Base-by-base conservation (phyloP, 2,888 invertebrate genomes). In the Beris chalybata region DNA sequence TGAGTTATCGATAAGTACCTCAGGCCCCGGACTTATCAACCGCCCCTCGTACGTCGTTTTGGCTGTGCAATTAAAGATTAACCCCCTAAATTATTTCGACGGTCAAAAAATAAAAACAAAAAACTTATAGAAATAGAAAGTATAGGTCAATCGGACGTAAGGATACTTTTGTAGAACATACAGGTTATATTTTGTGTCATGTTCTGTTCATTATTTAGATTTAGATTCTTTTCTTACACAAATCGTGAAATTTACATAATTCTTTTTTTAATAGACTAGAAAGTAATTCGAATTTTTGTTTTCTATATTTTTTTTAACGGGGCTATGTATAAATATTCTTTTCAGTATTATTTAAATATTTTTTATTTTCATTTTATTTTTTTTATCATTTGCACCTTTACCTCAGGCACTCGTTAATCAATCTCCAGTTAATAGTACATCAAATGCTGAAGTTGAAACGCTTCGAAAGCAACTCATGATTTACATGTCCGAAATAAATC, bases 401-500 rank as follows among this genome's bases (percentile, higher is more conserved):
- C 52, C 50, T 53, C 52, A 78, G 78, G 76, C 75, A 32, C 71
- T 77, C 72, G 73, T 75, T 5, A 76, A 78, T 69, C 70, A 75
- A 72, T 67, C 76, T 71, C 67, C 73, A 72, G 32, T 59, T 22
- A 63, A 55, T 47, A 66, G 54, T 43, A 30, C 32, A 12, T 67
- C 76, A 1, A 72, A 72, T 43, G 71, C 65, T 45, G 79, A 81
- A 76, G 77, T 81, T 73, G 78, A 78, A 70, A 76, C 76, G 30
- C 70, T 81, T 68, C 79, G 79, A 55, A 77, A 77, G 67, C 79
- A 81, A 71, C 73, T 81, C 55, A 76, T 73, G 71, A 75, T 78
- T 65, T 81, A 80, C 68, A 75, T 78, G 68, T 74, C 74, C 54
- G 79, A 81, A 71, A 81, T 81, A 57, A 76, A 75, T 73, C 79